Conservation (phyloP, 2,797 vertebrate species). For the Eulemur mongoz region DNA sequence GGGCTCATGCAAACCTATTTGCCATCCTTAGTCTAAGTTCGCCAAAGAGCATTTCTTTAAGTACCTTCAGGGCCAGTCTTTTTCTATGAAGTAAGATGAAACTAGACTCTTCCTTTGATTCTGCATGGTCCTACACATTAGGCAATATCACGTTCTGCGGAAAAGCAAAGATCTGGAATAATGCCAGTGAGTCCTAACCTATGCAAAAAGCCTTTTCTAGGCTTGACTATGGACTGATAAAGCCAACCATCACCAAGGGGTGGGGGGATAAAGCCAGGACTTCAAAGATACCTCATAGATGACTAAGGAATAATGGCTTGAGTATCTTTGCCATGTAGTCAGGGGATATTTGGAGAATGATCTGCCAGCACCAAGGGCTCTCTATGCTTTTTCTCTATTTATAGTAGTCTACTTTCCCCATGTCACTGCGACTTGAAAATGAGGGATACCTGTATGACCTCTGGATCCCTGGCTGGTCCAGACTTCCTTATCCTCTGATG, state of each 20-base stretch:
- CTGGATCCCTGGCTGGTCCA: background rate
- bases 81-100: constrained; percentile 10
- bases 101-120: background rate
- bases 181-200: background rate
- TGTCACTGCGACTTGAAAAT: background rate
- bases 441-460: background rate
- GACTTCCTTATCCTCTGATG: background rate
- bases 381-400: background rate
- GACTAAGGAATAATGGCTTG: background rate
- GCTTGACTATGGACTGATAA: background rate
- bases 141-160: background rate
- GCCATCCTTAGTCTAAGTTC: constrained; percentile 24
- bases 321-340: background rate
- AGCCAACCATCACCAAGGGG: background rate
- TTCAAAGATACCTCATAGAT: background rate
- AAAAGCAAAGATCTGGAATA: constrained; percentile 26
- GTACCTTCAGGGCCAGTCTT: background rate
- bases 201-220: background rate
- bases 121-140: background rate
- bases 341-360: background rate
- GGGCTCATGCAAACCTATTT: background rate
- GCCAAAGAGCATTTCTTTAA: background rate
- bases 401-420: background rate
- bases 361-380: background rate
- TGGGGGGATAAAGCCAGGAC: background rate